phyloP scores from a whole-genome alignment of 2,113 vertebrate species.

The Mirza zaza region DNA sequence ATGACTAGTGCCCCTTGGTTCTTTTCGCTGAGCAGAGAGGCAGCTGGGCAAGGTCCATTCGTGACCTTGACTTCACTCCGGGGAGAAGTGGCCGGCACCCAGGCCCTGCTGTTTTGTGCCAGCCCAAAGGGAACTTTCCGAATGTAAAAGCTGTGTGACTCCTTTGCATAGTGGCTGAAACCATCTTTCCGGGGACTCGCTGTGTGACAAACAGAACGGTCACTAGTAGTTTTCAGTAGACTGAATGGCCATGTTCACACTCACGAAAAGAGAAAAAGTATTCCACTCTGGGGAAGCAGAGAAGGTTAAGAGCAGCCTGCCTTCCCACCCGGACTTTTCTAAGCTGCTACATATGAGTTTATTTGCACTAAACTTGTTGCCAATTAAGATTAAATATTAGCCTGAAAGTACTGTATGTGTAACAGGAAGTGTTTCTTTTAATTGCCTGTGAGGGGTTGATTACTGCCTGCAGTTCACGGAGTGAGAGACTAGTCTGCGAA shows the following conservation, averaged over 20 bases:
- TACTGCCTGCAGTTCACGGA: background rate
- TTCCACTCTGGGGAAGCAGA: background rate
- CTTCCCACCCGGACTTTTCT: conserved; percentile 18
- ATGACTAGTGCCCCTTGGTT: background rate
- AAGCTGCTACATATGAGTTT: conserved; percentile 68
- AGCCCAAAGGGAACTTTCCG: conserved; percentile 19
- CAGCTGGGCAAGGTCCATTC: background rate
- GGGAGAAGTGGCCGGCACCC: background rate
- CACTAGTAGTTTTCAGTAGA: background rate
- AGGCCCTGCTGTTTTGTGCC: background rate
- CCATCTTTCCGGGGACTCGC: conserved; percentile 4
- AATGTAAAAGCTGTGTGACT: conserved; percentile 8
- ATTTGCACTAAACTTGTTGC: conserved; percentile 69
- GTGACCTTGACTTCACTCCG: background rate
- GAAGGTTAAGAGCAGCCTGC: background rate
- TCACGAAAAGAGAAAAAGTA: background rate
- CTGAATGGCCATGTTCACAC: background rate
- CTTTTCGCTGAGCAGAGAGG: background rate
- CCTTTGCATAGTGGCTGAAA: conserved; percentile 1
- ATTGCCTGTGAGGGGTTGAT: background rate
- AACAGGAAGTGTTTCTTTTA: conserved; percentile 26
- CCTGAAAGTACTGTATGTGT: conserved; percentile 54
- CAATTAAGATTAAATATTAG: conserved; percentile 68
- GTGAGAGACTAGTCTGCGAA: background rate
- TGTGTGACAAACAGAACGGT: background rate